These are phyloP conservation scores for Trachelus stipa DNA, from an alignment of 2,888 invertebrate species.

Conservation along the genomic window DNA sequence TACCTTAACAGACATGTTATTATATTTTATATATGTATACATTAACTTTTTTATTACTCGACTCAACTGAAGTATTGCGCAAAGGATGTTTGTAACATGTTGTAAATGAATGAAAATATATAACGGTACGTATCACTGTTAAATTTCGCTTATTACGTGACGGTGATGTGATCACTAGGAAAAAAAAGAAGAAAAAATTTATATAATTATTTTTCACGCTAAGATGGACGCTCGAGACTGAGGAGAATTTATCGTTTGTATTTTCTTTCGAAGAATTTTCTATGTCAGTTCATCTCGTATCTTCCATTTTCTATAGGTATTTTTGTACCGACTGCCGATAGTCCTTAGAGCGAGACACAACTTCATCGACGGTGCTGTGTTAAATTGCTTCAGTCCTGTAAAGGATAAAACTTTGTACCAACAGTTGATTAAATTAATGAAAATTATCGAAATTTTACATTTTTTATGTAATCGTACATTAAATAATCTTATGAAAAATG, in stretches of 20 bases:
- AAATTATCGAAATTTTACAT: neutral
- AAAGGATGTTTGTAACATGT: constrained; percentile 54
- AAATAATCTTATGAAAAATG: neutral
- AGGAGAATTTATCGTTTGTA: neutral
- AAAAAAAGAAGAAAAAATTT: neutral
- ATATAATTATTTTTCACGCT: neutral
- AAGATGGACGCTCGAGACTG: neutral
- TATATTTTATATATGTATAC: constrained; percentile 48
- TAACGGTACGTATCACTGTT: constrained; percentile 34
- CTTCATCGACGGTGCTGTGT: neutral
- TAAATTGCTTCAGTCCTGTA: neutral
- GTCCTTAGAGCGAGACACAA: neutral
- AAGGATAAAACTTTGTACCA: neutral
- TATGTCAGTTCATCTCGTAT: neutral
- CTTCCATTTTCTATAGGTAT: neutral
- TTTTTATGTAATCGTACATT: neutral
- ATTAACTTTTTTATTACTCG: constrained; percentile 52
- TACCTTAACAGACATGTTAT: constrained; percentile 45
- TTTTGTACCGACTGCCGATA: neutral
- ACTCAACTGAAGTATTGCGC: constrained; percentile 40
- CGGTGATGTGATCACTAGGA: neutral
- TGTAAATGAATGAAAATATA: constrained; percentile 50
- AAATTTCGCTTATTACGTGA: constrained; percentile 1
- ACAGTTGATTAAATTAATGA: neutral
- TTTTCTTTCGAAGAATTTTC: neutral